Base-by-base conservation (phyloP, 1,140 invertebrate species). In the Schlechtendalia chinensis region DNA sequence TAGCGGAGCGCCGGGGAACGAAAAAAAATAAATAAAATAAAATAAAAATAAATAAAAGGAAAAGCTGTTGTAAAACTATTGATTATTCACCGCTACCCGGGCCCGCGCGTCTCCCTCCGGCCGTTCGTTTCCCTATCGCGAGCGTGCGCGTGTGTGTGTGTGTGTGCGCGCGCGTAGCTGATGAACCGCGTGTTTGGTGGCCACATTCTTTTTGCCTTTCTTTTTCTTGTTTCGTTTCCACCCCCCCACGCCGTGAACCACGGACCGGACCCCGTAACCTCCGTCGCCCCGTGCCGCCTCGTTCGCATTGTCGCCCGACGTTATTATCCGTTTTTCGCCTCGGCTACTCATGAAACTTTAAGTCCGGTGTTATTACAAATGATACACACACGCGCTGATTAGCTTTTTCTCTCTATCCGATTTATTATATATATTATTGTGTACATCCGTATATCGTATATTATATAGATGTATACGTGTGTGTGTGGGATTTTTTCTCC, bases 21-120 rank as follows among this genome's bases (percentile, higher is more conserved):
- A 39, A 71, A 53, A 71, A 71, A 53, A 61, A 63, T 24, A 58
- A 24, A 58, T 24, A 54, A 58, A 58, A 24, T 24, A 1, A 58
- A 10, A 72, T 29, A 72, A 54, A 72, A 53, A 72, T 72, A 72
- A 72, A 72, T 72, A 84, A 82, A 85, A 85, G 85, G 86, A 85
- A 86, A 85, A 85, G 85, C 85, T 85, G 85, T 85, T 77, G 56
- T 79, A 79, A 79, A 79, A 79, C 75, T 79, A 79, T 79, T 79
- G 75, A 79, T 79, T 79, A 79, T 79, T 79, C 75, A 79, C 75
- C 75, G 56, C 72, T 24, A 29, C 27, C 72, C 2, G 47, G 65
- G 32, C n/a, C n/a, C 14, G n/a, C 53, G 4, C 19, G 12, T 24
- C 32, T 39, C 50, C 32, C 16, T 39, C n/a, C n/a, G n/a, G n/a